Conservation (phyloP, 1,140 invertebrate genomes). For the Holotrichia oblita region DNA sequence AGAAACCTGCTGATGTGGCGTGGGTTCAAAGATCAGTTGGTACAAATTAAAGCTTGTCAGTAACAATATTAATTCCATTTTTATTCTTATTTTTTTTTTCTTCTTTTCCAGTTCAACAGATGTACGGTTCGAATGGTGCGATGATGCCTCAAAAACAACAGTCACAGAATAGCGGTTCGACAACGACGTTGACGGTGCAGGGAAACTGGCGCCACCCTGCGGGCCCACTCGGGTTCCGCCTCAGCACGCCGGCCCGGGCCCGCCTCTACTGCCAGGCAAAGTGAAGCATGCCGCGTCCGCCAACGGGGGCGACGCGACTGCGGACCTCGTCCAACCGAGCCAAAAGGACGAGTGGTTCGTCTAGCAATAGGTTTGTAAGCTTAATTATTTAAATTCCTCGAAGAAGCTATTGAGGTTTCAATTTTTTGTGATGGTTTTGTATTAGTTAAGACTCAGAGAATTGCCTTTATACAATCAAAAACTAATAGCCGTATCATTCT, state of each 20-base stretch:
- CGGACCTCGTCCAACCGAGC: conserved; percentile 56
- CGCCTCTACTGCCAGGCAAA: conserved; percentile 79
- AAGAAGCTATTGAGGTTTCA: no score
- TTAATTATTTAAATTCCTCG: no score
- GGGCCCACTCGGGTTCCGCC: conserved; percentile 83
- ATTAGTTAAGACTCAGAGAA: no score
- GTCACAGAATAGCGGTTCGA: conserved; percentile 59
- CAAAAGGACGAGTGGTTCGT: conserved; percentile 77
- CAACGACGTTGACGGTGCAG: conserved; percentile 71
- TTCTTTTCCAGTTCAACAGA: conserved; percentile 79
- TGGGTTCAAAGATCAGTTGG: no score
- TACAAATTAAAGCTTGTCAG: no score
- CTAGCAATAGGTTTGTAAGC: conserved; percentile 69
- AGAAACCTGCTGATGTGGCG: no score
- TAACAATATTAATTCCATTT: no score
- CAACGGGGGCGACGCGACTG: conserved; percentile 51
- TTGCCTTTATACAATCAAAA: no score
- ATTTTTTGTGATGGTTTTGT: no score
- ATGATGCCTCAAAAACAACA: conserved; percentile 67
- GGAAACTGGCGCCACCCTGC: conserved; percentile 95
- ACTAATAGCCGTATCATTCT: no score
- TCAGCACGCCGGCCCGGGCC: conserved; percentile 72
- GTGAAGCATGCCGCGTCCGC: conserved; percentile 63
- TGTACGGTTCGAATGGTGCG: conserved; percentile 81
- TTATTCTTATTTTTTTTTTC: no score